Base-by-base conservation (phyloP, 2,797 vertebrate genomes). In the Microctenopoma steveboyesi region DNA sequence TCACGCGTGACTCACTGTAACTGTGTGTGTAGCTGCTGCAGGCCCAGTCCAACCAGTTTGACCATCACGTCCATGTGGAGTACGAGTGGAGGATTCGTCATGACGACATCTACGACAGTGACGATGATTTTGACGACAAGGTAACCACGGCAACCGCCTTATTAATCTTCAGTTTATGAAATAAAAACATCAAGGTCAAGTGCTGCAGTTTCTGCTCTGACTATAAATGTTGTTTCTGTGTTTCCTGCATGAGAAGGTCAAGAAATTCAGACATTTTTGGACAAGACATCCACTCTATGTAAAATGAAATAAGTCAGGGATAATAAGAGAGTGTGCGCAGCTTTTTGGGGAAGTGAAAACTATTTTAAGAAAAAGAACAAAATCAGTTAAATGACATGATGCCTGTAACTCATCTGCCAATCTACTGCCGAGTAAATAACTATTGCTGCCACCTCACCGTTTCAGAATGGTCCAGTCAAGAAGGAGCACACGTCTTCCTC, bases 61-160 rank as follows among this genome's bases (percentile, higher is more conserved):
- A 94, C 82, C 93, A 94, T 86, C 94, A 94, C 0, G 74, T 95
- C 68, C 93, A 95, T 0, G 94, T 96, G 60, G 95, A 96, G 60
- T 96, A 94, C 1, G 94, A 96, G 73, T 95, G 95, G 95, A 86
- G 90, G 48, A 84, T 96, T 56, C 89, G 94, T 7, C 93, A 95
- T 40, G 95, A 95, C 0, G 94, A 95, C 39, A 82, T 92, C 63
- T 95, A 93, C 4, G 95, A 96, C 82, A 96, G 95, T 1, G 95
- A 96, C 0, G 93, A 96, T 27, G 95, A 96, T 42, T 89, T 95
- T 28, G 95, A 96, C 0, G 88, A 90, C 16, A 90, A 74, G 88
- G 90, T 91, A 78, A 75, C 70, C 35, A 47, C 42, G 49, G 42
- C 46, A 45, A 66, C 45, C 0, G 12, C 15, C n/a, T 28, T 8